These are phyloP conservation scores for Agelaius phoeniceus DNA, from an alignment of 2,113 vertebrate genomes.

Conservation along the genomic window DNA sequence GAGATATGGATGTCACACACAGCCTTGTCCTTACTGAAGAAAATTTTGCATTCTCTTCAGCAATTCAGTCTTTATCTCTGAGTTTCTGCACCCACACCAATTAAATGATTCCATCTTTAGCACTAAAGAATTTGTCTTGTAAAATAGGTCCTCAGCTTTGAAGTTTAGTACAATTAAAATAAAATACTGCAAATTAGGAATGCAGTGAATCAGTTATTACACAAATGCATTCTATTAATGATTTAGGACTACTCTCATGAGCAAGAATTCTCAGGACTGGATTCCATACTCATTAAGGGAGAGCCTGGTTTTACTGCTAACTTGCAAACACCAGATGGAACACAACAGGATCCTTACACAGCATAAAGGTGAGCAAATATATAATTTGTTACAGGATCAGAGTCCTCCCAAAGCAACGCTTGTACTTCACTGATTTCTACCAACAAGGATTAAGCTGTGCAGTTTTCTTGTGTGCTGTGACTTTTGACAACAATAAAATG, in stretches of 20 bases:
- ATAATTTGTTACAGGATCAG: conserved; percentile 1
- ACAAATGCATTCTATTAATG: background rate
- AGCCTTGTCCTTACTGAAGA: background rate
- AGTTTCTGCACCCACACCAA: background rate
- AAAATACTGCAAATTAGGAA: background rate
- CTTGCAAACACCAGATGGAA: background rate
- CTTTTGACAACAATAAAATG: conserved; percentile 59
- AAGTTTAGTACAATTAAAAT: background rate
- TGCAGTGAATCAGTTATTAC: background rate
- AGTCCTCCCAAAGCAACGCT: background rate
- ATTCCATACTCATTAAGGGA: background rate
- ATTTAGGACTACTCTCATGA: background rate
- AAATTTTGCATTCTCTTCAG: background rate
- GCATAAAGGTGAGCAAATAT: conserved; percentile 3
- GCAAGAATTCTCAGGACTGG: background rate
- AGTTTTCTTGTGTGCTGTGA: conserved; percentile 18
- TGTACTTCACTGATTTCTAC: background rate
- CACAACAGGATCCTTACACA: background rate
- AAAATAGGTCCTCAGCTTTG: background rate
- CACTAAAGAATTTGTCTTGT: background rate
- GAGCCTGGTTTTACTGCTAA: background rate
- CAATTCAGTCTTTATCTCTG: background rate
- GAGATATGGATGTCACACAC: background rate
- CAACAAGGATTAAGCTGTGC: background rate
- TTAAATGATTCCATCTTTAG: background rate